These are phyloP conservation scores for Dasypolia templi DNA, from an alignment of 2,888 invertebrate genomes.

Conservation along the genomic window DNA sequence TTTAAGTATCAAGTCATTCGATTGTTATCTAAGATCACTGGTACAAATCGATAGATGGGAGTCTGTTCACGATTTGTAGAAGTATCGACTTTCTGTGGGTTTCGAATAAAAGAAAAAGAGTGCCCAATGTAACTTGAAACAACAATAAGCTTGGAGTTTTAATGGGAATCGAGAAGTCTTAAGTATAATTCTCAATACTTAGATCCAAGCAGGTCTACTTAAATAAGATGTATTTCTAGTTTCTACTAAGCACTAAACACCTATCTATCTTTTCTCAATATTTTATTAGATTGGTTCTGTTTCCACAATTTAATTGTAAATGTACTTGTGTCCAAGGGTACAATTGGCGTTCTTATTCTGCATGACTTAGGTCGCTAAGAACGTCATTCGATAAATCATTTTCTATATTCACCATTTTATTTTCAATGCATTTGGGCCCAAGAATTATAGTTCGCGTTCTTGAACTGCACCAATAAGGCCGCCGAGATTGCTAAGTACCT, in stretches of 20 bases:
- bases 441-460: background rate
- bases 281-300: no score
- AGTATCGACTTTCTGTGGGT: constrained; percentile 44
- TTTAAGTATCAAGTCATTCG: constrained; percentile 51
- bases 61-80: constrained; percentile 39
- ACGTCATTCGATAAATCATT: background rate
- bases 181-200: background rate
- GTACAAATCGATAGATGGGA: constrained; percentile 46
- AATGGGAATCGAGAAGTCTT: constrained; percentile 36
- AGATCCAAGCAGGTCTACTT: background rate
- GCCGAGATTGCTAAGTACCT: constrained; percentile 2
- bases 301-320: no score
- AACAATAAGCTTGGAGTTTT: constrained; percentile 34
- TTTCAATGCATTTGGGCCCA: background rate
- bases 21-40: constrained; percentile 55
- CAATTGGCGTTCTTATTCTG: no score
- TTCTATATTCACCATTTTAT: background rate
- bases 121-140: constrained; percentile 50
- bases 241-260: no score
- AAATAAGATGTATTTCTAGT: no score
- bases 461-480: constrained; percentile 1
- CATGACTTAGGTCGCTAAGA: no score
- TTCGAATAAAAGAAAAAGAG: constrained; percentile 34
- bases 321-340: no score
- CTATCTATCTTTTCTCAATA: no score